Evolutionary conservation across 2,113 vertebrate species (phyloP).

Genomic region (Ceratotherium simum): DNA sequence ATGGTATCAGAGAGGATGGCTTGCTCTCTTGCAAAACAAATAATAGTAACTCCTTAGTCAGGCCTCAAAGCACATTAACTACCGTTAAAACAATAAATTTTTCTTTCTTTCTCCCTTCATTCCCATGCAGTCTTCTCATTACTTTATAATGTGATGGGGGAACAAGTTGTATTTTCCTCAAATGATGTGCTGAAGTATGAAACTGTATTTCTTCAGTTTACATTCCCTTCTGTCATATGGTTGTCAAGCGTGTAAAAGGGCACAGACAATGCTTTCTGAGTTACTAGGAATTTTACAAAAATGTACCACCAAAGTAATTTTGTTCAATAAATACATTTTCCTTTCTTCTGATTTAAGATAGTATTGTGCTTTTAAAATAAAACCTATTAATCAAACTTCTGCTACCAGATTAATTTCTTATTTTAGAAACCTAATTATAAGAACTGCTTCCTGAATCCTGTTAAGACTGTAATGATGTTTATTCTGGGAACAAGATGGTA

Average conservation of each 20-base stretch:
- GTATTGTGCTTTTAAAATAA: slow-evolving; percentile 69
- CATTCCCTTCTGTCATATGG: background rate
- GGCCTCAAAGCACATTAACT: slow-evolving; percentile 28
- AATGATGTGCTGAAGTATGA: slow-evolving; percentile 25
- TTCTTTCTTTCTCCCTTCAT: slow-evolving; percentile 39
- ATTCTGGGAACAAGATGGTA: slow-evolving; percentile 35
- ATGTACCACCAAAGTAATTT: slow-evolving; percentile 45
- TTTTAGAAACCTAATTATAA: slow-evolving; percentile 75
- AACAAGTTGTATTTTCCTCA: slow-evolving; percentile 56
- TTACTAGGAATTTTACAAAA: slow-evolving; percentile 52
- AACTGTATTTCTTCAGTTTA: slow-evolving; percentile 53
- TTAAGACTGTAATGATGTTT: slow-evolving; percentile 60
- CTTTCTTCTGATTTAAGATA: slow-evolving; percentile 60
- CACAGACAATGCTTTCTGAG: slow-evolving; percentile 43
- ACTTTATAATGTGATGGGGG: slow-evolving; percentile 4
- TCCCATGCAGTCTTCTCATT: slow-evolving; percentile 37
- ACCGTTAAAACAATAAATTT: slow-evolving; percentile 7
- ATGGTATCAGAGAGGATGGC: background rate
- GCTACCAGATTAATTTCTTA: slow-evolving; percentile 65
- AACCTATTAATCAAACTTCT: slow-evolving; percentile 68
- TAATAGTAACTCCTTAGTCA: slow-evolving; percentile 38
- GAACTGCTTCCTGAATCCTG: slow-evolving; percentile 55
- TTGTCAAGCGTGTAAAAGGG: slow-evolving; percentile 50
- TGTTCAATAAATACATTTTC: slow-evolving; percentile 62
- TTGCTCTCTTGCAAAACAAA: slow-evolving; percentile 60